phyloP scores from a whole-genome alignment of 2,888 invertebrate species.

The Eucera pruinosa region DNA sequence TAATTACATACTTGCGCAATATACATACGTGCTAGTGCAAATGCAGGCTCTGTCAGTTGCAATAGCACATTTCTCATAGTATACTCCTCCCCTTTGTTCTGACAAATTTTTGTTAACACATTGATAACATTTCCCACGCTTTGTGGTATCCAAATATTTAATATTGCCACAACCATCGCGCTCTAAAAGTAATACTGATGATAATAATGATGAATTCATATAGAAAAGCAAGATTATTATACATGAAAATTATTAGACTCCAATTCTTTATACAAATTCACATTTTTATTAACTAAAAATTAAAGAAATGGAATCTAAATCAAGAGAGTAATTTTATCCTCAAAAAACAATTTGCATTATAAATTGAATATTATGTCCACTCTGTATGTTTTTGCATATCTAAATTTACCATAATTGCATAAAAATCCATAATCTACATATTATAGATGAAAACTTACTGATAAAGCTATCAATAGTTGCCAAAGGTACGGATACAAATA shows the following conservation, averaged over 20 bases:
- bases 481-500: constrained; percentile 92
- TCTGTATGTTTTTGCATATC: too few species aligned
- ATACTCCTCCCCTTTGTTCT: constrained; percentile 83
- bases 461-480: constrained; percentile 91
- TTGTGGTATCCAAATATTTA: constrained; percentile 95
- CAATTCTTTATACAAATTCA: too few species aligned
- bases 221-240: neutral
- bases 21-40: constrained; percentile 89
- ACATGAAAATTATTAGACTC: too few species aligned
- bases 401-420: too few species aligned
- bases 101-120: constrained; percentile 87
- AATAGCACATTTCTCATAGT: constrained; percentile 85
- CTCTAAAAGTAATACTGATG: constrained; percentile 88
- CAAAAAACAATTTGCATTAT: too few species aligned
- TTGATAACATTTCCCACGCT: constrained; percentile 93
- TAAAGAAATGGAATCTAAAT: too few species aligned
- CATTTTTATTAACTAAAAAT: too few species aligned
- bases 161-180: constrained; percentile 93
- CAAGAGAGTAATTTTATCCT: too few species aligned
- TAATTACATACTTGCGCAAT: constrained; percentile 89
- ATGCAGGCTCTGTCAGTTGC: constrained; percentile 88
- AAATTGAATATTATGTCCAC: too few species aligned
- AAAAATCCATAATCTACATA: too few species aligned
- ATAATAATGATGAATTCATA: neutral
- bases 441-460: constrained; percentile 88